Conservation (phyloP, 2,888 invertebrate species). For the Apodemia zela region DNA sequence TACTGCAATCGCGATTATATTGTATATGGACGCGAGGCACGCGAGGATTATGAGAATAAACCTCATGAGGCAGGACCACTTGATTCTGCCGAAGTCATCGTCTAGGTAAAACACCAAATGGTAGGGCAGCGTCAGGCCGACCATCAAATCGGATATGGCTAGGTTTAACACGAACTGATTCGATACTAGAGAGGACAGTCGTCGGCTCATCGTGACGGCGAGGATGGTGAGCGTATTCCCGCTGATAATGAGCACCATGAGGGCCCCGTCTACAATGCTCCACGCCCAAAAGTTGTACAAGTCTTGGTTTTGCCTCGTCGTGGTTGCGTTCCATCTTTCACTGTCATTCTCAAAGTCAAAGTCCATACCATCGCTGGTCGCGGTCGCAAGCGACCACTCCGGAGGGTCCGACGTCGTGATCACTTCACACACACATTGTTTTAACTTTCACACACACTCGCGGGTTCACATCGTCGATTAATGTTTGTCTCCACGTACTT, state of each 20-base stretch:
- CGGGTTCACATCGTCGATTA: slow-evolving; percentile 1
- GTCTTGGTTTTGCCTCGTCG: slow-evolving; percentile 47
- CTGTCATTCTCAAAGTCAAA: slow-evolving; percentile 64
- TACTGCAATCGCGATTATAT: slow-evolving; percentile 88
- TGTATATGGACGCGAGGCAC: slow-evolving; percentile 89
- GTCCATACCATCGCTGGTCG: slow-evolving; percentile 78
- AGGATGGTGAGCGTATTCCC: slow-evolving; percentile 89
- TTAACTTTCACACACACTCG: slow-evolving; percentile 7
- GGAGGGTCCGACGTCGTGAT: slow-evolving; percentile 69
- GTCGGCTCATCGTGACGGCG: slow-evolving; percentile 85
- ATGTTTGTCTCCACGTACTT: slow-evolving; percentile 7
- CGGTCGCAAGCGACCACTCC: slow-evolving; percentile 68
- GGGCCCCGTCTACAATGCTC: slow-evolving; percentile 83
- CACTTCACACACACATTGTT: slow-evolving; percentile 46
- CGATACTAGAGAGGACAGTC: slow-evolving; percentile 85
- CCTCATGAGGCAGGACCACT: slow-evolving; percentile 84
- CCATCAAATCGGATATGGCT: slow-evolving; percentile 89
- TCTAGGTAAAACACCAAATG: slow-evolving; percentile 87
- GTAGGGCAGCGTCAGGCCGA: slow-evolving; percentile 88
- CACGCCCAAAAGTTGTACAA: slow-evolving; percentile 80
- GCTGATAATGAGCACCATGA: slow-evolving; percentile 84
- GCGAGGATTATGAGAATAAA: slow-evolving; percentile 88
- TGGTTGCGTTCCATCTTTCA: slow-evolving; percentile 58
- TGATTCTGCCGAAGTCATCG: slow-evolving; percentile 79
- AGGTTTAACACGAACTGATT: slow-evolving; percentile 90